Evolutionary conservation across 2,797 vertebrate species (phyloP), one percentile per base, ranked within the genome.

Genomic region (Smutsia temminckii): DNA sequence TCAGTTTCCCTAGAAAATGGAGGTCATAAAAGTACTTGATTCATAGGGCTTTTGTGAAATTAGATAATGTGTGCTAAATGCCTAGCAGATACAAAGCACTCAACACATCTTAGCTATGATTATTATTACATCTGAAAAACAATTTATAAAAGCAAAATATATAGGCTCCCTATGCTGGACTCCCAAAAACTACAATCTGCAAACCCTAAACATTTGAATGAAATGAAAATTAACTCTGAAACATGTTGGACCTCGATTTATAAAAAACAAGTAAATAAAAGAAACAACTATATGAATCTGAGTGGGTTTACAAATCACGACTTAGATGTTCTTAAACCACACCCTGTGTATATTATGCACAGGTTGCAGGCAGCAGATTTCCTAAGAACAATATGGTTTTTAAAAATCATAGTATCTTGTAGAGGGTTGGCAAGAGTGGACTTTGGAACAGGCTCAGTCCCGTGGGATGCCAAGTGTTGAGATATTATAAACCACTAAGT

Each of bases 231-330:
- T 84, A 93, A 40, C 63, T 61, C 59, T 57, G 75, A 72, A 86
- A 86, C 46, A 4, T 49, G 32, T 17, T 89, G 85, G 83, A 68
- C 64, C 55, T 93, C 69, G 3, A 63, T 93, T 64, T 92, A 88
- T 93, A 66, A 57, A 57, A 66, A 81, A 61, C 34, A 6, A 94
- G 23, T 81, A 90, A 64, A 8, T 51, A 53, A 95, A 95, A 94
- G 57, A 51, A 94, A 81, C 1, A 68, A 46, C 91, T 57, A 12
- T 3, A 5, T 57, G 83, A 86, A 51, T 95, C 72, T 91, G 88
- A 95, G 97, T 91, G 90, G 94, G 88, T 83, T 46, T 95, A 92
- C 51, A 92, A 93, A 88, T 95, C 96, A 96, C 77, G 57, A 95
- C 91, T 97, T 75, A 34, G 91, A 37, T 95, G 68, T 69, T 94